Conservation (phyloP, 2,888 invertebrate genomes). For the Apomyelois bistriatella region DNA sequence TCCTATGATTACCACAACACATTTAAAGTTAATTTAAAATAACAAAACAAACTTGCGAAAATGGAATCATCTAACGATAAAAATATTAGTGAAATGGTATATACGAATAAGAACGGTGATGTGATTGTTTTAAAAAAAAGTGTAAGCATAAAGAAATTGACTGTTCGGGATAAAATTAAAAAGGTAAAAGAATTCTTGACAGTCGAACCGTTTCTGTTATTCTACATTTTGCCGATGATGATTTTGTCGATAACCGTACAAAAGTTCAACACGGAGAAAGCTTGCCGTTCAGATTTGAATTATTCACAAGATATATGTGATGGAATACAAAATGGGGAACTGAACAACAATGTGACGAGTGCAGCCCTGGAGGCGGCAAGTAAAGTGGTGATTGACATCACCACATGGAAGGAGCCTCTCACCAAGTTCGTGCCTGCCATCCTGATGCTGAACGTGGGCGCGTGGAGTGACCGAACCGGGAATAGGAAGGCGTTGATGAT, state of each 20-base stretch:
- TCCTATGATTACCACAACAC: not conserved
- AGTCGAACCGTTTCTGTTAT: slow-evolving; percentile 83
- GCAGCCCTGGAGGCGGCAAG: slow-evolving; percentile 61
- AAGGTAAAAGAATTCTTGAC: slow-evolving; percentile 58
- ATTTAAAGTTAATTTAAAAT: no score
- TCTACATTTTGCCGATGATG: slow-evolving; percentile 81
- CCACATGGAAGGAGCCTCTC: slow-evolving; percentile 75
- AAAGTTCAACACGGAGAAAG: slow-evolving; percentile 78
- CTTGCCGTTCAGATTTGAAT: slow-evolving; percentile 74
- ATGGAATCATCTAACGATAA: slow-evolving; percentile 8
- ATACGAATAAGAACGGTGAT: slow-evolving; percentile 18
- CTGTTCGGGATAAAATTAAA: not conserved
- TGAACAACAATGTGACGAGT: slow-evolving; percentile 43
- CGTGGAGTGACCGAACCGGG: slow-evolving; percentile 82
- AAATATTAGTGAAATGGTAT: slow-evolving; percentile 16
- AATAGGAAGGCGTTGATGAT: slow-evolving; percentile 79
- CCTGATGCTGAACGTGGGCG: slow-evolving; percentile 79
- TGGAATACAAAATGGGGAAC: slow-evolving; percentile 49
- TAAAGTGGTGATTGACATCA: slow-evolving; percentile 70
- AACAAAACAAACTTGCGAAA: not conserved
- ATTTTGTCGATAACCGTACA: slow-evolving; percentile 79
- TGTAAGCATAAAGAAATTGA: slow-evolving; percentile 16
- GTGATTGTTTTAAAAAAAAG: slow-evolving; percentile 20
- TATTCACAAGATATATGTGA: slow-evolving; percentile 72
- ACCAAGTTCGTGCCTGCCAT: slow-evolving; percentile 62